Evolutionary conservation across 2,888 invertebrate genomes (phyloP), one percentile per base, ranked within the genome.

Genomic region (Loripinus fragilis): DNA sequence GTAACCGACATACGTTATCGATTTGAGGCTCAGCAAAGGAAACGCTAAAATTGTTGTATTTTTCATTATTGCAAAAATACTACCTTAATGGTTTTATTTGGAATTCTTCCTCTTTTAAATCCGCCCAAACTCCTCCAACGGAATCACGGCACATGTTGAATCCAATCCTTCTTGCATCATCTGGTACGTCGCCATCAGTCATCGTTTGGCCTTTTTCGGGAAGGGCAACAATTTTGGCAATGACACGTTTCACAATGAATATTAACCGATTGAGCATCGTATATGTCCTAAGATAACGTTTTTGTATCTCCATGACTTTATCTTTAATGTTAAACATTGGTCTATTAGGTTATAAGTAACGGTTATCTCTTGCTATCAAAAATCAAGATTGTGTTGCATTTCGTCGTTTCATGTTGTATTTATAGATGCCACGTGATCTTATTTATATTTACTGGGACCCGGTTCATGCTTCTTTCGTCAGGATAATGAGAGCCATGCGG

Each of bases 71-170:
- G 20, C 15, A 45, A 20, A 45, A 17, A 45, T 45, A 45, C 74
- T 85, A 90, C 90, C 89, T 87, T 33, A 90, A 69, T 15, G 72
- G 83, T 12, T 78, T 80, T 48, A 90, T 83, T 28, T 83, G 74
- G 71, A 90, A 80, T n/a, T 89, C 85, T 35, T 84, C 77, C 68
- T 89, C 87, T 12, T 76, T 35, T 8, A 90, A 78, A 23, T 84
- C 71, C 2, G 86, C 80, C 90, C 90, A 90, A 3, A 85, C 85
- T 25, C 89, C 89, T 12, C 90, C 89, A 7, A 90, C 82, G 0
- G 88, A 90, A 72, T 90, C 88, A 45, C 85, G 81, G 73, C 90
- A 90, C 90, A 84, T 81, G 28, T 76, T 75, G 60, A 71, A 84
- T 7, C 77, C 81, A 28, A 74, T 60, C 17, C 48, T 28, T 42